A percentile compares a stretch with the other conserved stretches of the same genome.
Evolutionary conservation across 2,113 vertebrate genomes (phyloP).

Genomic region (Acrocephalus arundinaceus): DNA sequence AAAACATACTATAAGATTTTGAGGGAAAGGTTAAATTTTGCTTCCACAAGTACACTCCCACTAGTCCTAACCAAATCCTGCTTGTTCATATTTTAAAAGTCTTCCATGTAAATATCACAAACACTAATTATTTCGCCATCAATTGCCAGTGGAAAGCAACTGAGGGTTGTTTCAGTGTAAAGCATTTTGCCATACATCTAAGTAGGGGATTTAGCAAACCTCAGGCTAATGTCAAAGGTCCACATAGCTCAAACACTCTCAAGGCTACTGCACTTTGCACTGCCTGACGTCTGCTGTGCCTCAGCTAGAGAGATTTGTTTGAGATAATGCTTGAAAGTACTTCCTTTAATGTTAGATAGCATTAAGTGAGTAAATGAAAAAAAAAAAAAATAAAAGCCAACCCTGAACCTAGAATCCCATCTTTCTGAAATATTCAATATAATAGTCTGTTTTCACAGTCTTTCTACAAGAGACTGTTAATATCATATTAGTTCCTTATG

Average conservation of each 20-base stretch:
- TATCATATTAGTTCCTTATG: not conserved
- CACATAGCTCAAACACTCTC: not conserved
- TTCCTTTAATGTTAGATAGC: conserved; percentile 24
- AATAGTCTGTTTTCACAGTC: not conserved
- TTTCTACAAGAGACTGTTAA: not conserved
- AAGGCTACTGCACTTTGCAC: not conserved
- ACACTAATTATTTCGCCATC: not conserved
- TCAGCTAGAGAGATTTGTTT: not conserved
- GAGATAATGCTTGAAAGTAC: conserved; percentile 16
- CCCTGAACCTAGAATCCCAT: not conserved
- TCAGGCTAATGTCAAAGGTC: conserved; percentile 14
- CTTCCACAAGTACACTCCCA: not conserved
- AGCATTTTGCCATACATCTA: not conserved
- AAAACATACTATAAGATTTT: not conserved
- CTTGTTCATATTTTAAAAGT: not conserved
- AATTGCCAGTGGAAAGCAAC: not conserved
- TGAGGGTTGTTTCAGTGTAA: not conserved
- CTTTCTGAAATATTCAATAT: not conserved
- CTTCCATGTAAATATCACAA: not conserved
- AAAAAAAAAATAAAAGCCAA: not conserved
- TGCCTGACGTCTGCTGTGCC: not conserved
- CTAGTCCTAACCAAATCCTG: not conserved
- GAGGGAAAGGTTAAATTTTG: not conserved
- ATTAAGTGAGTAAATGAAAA: not conserved
- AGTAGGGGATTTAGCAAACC: conserved; percentile 1